Evolutionary conservation across 2,797 vertebrate genomes (phyloP).

Genomic region (Perodicticus potto): DNA sequence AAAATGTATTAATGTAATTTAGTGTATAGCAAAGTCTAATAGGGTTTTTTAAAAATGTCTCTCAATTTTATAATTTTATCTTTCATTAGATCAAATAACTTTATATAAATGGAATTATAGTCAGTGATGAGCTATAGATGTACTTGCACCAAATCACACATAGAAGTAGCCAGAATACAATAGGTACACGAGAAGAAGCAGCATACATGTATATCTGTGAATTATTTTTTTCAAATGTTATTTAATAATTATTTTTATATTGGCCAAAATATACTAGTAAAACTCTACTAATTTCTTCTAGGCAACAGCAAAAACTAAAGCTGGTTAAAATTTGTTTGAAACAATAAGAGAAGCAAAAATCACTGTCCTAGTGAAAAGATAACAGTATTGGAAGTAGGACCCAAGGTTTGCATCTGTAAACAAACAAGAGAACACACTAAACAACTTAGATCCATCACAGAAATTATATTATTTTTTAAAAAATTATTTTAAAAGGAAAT

Average conservation of each 20-base stretch:
- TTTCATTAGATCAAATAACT: slow-evolving; percentile 1
- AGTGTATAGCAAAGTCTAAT: neutral
- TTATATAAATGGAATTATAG: slow-evolving; percentile 1
- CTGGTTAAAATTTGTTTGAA: neutral
- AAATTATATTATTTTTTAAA: slow-evolving; percentile 7
- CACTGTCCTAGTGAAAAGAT: neutral
- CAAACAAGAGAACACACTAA: neutral
- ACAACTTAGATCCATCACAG: neutral
- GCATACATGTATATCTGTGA: neutral
- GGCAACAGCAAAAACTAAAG: neutral
- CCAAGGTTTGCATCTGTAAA: neutral
- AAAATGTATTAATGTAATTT: neutral
- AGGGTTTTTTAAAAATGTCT: neutral
- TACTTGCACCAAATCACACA: neutral
- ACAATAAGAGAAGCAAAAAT: neutral
- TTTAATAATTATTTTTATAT: slow-evolving; percentile 1
- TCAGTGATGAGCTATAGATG: neutral
- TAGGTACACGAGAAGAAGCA: neutral
- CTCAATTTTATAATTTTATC: slow-evolving; percentile 33
- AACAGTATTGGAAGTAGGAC: neutral
- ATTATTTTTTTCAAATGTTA: slow-evolving; percentile 33
- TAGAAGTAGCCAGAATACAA: neutral
- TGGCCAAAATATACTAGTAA: neutral
- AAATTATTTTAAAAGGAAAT: slow-evolving; percentile 13
- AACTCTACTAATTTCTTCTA: neutral